Conservation (phyloP, 2,888 invertebrate genomes). For the Stenurella melanura region DNA sequence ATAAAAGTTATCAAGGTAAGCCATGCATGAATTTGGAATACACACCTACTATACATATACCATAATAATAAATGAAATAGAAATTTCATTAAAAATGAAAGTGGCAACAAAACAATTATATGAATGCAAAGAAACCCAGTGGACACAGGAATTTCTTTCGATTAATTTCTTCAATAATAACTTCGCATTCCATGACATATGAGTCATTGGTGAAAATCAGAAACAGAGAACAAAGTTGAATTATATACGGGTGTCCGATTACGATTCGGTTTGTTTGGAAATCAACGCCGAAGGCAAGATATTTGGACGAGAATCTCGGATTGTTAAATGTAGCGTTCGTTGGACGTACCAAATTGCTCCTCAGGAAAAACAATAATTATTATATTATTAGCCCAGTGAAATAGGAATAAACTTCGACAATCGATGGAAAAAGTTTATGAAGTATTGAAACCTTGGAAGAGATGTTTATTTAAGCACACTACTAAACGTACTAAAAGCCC, state of each 20-base stretch:
- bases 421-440: too few relatives aligned
- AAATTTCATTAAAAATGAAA: conserved; percentile 38
- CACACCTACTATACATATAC: background rate
- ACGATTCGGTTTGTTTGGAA: conserved; percentile 33
- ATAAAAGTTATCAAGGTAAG: background rate
- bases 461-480: too few relatives aligned
- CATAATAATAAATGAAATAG: conserved; percentile 5
- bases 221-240: conserved; percentile 28
- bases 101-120: conserved; percentile 13
- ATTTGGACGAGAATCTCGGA: background rate
- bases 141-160: conserved; percentile 27
- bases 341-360: background rate
- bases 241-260: conserved; percentile 5
- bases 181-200: conserved; percentile 37
- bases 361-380: background rate
- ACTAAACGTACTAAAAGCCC: too few relatives aligned
- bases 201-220: conserved; percentile 49
- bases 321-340: background rate
- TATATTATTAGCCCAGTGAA: too few relatives aligned
- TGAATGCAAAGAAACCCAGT: conserved; percentile 31
- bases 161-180: conserved; percentile 39
- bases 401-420: too few relatives aligned
- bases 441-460: too few relatives aligned
- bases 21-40: background rate
- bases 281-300: background rate